Evolutionary conservation across 2,113 vertebrate species (phyloP).

Genomic region (Panurus biarmicus): DNA sequence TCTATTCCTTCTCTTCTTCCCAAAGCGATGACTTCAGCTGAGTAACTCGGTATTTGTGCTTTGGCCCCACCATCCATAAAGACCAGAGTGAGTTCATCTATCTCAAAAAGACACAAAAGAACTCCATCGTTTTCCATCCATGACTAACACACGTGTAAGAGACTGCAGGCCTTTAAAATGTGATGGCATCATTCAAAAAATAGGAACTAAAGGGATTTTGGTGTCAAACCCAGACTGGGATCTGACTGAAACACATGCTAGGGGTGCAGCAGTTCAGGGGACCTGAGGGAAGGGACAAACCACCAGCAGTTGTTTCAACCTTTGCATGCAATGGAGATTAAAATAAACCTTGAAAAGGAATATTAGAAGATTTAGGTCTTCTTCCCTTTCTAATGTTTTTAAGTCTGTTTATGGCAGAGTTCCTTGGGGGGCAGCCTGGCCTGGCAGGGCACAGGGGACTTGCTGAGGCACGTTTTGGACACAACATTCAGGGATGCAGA

Average conservation of each 20-base stretch:
- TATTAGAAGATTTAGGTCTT: background rate
- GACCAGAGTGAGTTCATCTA: background rate
- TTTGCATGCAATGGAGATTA: background rate
- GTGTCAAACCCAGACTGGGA: background rate
- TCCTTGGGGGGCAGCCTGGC: background rate
- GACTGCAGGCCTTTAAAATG: background rate
- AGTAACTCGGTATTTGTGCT: background rate
- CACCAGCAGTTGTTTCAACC: background rate
- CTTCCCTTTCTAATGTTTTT: background rate
- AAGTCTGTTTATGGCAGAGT: background rate
- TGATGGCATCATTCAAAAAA: background rate
- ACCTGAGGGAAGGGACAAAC: accelerated
- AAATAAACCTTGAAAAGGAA: background rate
- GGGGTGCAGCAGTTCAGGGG: background rate
- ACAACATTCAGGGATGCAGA: background rate
- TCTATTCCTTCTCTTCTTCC: background rate
- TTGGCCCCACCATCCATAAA: background rate
- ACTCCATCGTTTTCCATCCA: background rate
- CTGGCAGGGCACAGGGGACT: background rate
- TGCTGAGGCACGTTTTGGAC: background rate
- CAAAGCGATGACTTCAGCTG: background rate
- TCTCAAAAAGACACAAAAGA: background rate
- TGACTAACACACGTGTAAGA: background rate
- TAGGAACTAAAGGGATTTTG: background rate
- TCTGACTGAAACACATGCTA: background rate